Evolutionary conservation across 1,140 invertebrate genomes (phyloP).

Genomic region (Lepidurus packardi): DNA sequence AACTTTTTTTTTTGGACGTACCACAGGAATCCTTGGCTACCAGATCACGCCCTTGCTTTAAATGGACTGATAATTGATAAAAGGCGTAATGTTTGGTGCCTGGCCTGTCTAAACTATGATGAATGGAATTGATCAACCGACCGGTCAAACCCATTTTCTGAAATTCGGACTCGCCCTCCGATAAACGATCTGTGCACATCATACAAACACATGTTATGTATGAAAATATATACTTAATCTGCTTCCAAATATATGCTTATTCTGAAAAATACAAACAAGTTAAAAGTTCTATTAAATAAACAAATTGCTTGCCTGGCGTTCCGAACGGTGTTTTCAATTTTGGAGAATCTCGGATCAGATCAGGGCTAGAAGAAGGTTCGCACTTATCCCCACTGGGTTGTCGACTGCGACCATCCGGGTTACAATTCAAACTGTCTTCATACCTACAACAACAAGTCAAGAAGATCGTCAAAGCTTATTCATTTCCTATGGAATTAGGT

Average conservation of each 20-base stretch:
- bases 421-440: background rate
- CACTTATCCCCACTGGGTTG: background rate
- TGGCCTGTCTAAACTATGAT: background rate
- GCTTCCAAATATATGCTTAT: background rate
- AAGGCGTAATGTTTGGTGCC: constrained; percentile 58
- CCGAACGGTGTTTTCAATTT: background rate
- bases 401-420: background rate
- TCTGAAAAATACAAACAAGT: background rate
- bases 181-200: background rate
- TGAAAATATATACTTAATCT: background rate
- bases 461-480: too few relatives aligned
- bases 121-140: background rate
- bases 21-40: constrained; percentile 92
- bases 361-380: constrained; percentile 1
- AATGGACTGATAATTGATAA: constrained; percentile 80
- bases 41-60: constrained; percentile 78
- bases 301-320: background rate
- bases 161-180: background rate
- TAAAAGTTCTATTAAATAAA: too few relatives aligned
- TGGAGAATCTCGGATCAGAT: constrained; percentile 7
- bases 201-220: background rate
- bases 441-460: background rate
- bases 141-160: constrained; percentile 13
- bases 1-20: constrained; percentile 47
- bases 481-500: too few relatives aligned